Evolutionary conservation across 30 jellyfish, hydroid and myxozoan genomes (phyloP).

Genomic region (Aurelia aurita): DNA sequence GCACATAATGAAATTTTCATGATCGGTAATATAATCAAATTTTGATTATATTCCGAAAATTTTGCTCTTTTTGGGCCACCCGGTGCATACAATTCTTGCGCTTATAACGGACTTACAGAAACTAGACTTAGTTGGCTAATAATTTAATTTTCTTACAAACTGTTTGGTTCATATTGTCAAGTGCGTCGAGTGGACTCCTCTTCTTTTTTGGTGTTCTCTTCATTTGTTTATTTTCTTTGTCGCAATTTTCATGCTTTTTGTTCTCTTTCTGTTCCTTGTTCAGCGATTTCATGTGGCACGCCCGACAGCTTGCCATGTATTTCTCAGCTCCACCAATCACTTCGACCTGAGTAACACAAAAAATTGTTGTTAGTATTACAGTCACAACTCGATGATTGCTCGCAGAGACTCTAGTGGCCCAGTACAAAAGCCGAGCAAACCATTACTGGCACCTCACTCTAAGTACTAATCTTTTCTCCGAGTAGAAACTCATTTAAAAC

Average conservation of each 20-base stretch:
- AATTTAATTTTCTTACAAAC: no score
- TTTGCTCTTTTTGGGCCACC: no score
- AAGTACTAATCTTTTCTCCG: no score
- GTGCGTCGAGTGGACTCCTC: constrained; percentile 42
- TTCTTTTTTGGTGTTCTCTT: constrained; percentile 30
- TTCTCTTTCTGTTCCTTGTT: constrained; percentile 33
- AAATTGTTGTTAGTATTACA: neutral
- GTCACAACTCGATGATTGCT: neutral
- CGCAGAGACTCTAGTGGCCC: neutral
- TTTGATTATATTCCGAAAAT: no score
- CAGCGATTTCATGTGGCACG: constrained; percentile 79
- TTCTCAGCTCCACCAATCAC: constrained; percentile 99
- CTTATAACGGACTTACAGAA: no score
- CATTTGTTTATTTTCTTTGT: constrained; percentile 4
- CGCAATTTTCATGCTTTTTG: constrained; percentile 5
- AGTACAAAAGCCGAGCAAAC: no score
- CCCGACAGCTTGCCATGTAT: constrained; percentile 98
- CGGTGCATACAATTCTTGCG: no score
- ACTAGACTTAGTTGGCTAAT: no score
- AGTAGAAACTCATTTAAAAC: no score
- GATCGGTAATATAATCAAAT: no score
- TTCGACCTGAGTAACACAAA: constrained; percentile 70
- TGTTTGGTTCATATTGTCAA: constrained; percentile 2
- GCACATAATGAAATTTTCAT: no score
- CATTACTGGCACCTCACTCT: no score